These are phyloP conservation scores for Solenopsis fugax DNA, from an alignment of 1,140 invertebrate species.

Conservation along the genomic window DNA sequence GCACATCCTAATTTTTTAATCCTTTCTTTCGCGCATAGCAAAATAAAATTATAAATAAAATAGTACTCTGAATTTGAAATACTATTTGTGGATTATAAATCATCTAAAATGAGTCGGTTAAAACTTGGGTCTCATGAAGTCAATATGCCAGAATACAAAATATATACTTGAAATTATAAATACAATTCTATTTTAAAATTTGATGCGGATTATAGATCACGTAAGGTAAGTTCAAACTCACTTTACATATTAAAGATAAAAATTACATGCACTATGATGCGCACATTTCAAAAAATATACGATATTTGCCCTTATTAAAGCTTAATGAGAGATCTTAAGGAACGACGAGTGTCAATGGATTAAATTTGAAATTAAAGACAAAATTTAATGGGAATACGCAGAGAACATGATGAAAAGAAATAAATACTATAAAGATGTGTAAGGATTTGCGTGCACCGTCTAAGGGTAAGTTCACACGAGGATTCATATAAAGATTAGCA, in stretches of 20 bases:
- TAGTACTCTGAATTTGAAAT: background rate
- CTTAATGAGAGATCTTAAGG: background rate
- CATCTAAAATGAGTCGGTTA: background rate
- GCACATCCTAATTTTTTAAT: background rate
- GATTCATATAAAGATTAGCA: conserved; percentile 26
- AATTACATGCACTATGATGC: background rate
- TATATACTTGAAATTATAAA: background rate
- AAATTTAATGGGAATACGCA: background rate
- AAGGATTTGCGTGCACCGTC: background rate
- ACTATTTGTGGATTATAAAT: background rate
- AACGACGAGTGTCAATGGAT: background rate
- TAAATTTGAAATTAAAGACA: conserved; percentile 1
- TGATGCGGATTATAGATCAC: background rate
- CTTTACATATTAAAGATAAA: background rate
- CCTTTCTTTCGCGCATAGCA: background rate
- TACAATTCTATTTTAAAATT: background rate
- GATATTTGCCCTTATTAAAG: background rate
- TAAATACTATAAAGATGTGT: background rate
- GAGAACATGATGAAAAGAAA: background rate
- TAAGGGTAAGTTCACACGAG: conserved; percentile 11
- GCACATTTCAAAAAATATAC: background rate
- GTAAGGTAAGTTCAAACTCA: background rate
- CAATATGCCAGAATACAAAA: background rate
- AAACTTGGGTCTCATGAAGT: background rate
- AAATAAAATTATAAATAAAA: conserved; percentile 3